phyloP scores from a whole-genome alignment of 2,797 vertebrate genomes.

The Rhynchotus rufescens region DNA sequence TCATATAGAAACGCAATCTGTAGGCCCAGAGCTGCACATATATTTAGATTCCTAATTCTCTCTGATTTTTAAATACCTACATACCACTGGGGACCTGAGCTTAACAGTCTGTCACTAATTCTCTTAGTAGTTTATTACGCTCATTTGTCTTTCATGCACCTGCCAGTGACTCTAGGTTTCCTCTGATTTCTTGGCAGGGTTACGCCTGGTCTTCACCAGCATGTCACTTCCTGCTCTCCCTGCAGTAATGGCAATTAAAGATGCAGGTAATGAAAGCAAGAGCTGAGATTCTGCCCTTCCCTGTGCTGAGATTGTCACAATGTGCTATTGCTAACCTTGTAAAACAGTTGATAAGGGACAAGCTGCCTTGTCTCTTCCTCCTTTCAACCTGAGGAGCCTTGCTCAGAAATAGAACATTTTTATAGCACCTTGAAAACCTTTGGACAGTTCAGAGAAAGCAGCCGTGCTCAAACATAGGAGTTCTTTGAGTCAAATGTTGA shows the following conservation, averaged over 20 bases:
- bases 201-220: neutral
- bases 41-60: slow-evolving; percentile 18
- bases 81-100: neutral
- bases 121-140: neutral
- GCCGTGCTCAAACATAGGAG: neutral
- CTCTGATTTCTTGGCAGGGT: neutral
- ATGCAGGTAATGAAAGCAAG: neutral
- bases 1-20: neutral
- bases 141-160: slow-evolving; percentile 37
- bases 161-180: neutral
- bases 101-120: slow-evolving; percentile 48
- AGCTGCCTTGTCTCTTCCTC: neutral
- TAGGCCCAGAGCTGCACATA: neutral
- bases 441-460: neutral
- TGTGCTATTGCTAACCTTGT: neutral
- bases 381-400: fast-evolving
- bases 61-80: slow-evolving; percentile 22
- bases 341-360: neutral
- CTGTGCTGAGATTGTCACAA: fast-evolving
- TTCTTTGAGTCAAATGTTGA: neutral
- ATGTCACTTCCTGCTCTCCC: neutral
- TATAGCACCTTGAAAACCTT: neutral
- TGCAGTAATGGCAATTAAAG: neutral
- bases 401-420: neutral
- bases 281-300: neutral